Base-by-base conservation (phyloP, 2,888 invertebrate species). In the Caenorhabditis sp. region DNA sequence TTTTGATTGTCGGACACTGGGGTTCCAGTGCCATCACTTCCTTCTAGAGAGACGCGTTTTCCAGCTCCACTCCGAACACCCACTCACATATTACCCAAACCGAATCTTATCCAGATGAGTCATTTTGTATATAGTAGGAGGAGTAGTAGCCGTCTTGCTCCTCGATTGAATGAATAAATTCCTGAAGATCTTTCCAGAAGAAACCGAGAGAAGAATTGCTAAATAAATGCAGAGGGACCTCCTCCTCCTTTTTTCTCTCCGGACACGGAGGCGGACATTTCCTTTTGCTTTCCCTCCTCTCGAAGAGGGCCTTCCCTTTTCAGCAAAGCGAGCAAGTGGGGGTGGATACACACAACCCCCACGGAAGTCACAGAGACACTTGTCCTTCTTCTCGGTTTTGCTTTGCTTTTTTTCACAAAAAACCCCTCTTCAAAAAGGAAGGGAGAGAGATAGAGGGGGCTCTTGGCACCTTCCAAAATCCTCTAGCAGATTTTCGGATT, bases 311-410 rank as follows among this genome's bases (percentile, higher is more conserved):
- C 22, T 59, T 19, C 19, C 63, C 44, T 64, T 70, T 70, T 70
- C 44, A 58, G 54, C 47, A 61, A 51, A 72, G 44, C 35, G 66
- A 66, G 66, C 66, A 51, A 68, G 73, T 73, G 73, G 73, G 73
- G 73, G 73, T 73, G 73, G 73, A 73, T 73, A 61, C 61, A 49
- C 61, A 58, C 49, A 59, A 59, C 59, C 59, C 59, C 72, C 59
- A 59, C 72, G 72, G 72, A 72, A 72, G 72, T 72, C 72, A 72
- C 59, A 72, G 68, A 68, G 68, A 68, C 68, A 51, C 68, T 72
- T 61, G 59, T 72, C 72, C 58, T 49, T n/a, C 31, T 24, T 41
- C 58, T 12, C 51, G 19, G 51, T 38, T 69, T 69, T 59, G 19
- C 44, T 49, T 47, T 47, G 35, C 59, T 59, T 58, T 74, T 51